Percentiles rank a stretch among this genome's conserved stretches.
Evolutionary conservation across 1,140 invertebrate genomes (phyloP).

Genomic region (Philaenus spumarius): DNA sequence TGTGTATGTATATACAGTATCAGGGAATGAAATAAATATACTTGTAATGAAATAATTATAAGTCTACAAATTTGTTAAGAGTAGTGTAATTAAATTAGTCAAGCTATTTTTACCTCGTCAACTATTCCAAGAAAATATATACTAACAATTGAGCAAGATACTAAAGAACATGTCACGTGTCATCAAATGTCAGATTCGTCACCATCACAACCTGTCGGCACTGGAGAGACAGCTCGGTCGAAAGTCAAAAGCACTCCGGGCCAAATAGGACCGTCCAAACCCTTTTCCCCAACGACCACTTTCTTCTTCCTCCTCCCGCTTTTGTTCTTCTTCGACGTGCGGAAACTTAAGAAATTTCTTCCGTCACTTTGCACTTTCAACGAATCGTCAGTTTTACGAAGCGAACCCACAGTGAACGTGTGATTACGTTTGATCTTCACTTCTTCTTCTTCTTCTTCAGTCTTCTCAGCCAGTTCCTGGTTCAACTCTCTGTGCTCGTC

Average conservation of each 20-base stretch:
- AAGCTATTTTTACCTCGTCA: too few species aligned
- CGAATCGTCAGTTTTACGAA: background rate
- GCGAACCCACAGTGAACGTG: background rate
- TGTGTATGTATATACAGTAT: too few species aligned
- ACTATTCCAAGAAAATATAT: too few species aligned
- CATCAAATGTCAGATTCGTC: too few species aligned
- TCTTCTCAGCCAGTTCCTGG: background rate
- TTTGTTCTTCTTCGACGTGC: constrained; percentile 10
- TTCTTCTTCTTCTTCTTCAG: background rate
- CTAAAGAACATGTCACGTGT: too few species aligned
- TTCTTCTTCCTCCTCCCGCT: constrained; percentile 10
- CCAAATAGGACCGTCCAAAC: constrained; percentile 14
- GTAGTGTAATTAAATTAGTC: too few species aligned
- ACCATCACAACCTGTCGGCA: background rate
- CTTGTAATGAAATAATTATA: too few species aligned
- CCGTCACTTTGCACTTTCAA: background rate
- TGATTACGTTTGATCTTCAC: background rate
- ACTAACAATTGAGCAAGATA: too few species aligned
- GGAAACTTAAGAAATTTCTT: constrained; percentile 11
- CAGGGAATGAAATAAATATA: too few species aligned
- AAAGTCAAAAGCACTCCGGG: constrained; percentile 20
- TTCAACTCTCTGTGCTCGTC: background rate
- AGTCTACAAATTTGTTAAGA: too few species aligned
- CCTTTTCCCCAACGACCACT: constrained; percentile 15
- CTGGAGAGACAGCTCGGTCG: constrained; percentile 15